phyloP scores from a whole-genome alignment of 2,113 vertebrate species.

The Anser cygnoides region DNA sequence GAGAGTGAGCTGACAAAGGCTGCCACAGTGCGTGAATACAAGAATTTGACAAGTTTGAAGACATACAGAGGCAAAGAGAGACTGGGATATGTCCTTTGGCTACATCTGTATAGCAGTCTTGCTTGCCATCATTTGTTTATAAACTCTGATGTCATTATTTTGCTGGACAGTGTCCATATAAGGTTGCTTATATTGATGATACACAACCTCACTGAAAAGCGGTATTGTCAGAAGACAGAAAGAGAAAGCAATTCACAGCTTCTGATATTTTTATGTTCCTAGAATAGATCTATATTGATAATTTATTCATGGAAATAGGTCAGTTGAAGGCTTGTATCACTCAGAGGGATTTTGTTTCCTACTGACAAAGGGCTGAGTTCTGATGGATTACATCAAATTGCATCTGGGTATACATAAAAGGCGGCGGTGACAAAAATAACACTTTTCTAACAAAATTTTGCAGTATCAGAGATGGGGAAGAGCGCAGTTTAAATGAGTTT shows the following conservation, averaged over 20 bases:
- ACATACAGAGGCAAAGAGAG: background rate
- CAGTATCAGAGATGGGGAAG: background rate
- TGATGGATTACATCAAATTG: background rate
- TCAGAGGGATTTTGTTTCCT: background rate
- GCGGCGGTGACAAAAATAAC: background rate
- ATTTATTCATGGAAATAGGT: background rate
- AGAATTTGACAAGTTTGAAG: background rate
- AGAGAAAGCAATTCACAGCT: background rate
- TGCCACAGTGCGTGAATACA: background rate
- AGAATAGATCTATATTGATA: background rate
- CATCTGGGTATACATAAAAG: background rate
- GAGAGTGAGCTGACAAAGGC: background rate
- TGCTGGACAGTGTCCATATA: background rate
- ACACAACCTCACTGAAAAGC: background rate
- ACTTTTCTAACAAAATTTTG: background rate
- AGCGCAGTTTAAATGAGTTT: background rate
- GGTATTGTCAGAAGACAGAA: background rate
- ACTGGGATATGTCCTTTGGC: background rate
- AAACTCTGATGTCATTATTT: background rate
- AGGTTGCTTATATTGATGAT: background rate
- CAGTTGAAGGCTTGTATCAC: background rate
- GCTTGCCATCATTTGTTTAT: background rate
- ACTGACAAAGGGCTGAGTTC: background rate
- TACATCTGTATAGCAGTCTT: background rate
- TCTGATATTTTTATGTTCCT: background rate